Percentiles rank a stretch among this genome's conserved stretches.
phyloP scores from a whole-genome alignment of 2,113 vertebrate genomes.

The Cettia cetti region DNA sequence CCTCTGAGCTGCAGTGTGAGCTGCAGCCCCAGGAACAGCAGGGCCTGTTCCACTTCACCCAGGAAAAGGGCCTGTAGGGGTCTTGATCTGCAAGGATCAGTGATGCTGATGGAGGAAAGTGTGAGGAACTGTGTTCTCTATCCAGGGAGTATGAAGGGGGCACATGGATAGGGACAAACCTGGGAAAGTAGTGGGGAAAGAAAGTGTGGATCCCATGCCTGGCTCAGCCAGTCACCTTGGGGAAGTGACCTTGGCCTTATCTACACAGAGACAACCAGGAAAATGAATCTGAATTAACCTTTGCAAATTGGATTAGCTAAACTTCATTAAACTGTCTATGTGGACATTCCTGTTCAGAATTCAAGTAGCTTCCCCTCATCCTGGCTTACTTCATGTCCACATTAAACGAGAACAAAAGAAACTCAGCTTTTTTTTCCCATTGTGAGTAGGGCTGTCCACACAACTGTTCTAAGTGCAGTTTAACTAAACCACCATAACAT shows the following conservation, averaged over 20 bases:
- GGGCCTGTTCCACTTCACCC: background rate
- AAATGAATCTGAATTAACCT: slow-evolving; percentile 59
- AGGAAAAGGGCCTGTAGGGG: background rate
- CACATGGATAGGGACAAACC: background rate
- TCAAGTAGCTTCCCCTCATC: background rate
- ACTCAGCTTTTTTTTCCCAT: background rate
- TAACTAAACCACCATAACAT: background rate
- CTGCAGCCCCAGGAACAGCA: background rate
- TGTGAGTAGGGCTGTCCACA: background rate
- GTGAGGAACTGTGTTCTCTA: background rate
- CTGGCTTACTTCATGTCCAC: background rate
- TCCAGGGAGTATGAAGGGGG: no score
- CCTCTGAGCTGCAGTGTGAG: background rate
- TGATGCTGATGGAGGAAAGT: background rate
- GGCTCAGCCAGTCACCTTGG: background rate
- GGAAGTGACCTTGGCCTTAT: slow-evolving; percentile 35
- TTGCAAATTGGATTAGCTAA: slow-evolving; percentile 57
- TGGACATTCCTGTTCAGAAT: slow-evolving; percentile 50
- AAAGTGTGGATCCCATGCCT: background rate
- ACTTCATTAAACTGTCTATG: slow-evolving; percentile 49
- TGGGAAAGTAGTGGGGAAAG: background rate
- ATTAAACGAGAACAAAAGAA: background rate
- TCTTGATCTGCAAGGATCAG: background rate
- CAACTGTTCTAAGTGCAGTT: background rate
- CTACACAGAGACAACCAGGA: slow-evolving; percentile 34